Evolutionary conservation across 2,888 invertebrate species (phyloP).

Genomic region (Desoria tigrina): DNA sequence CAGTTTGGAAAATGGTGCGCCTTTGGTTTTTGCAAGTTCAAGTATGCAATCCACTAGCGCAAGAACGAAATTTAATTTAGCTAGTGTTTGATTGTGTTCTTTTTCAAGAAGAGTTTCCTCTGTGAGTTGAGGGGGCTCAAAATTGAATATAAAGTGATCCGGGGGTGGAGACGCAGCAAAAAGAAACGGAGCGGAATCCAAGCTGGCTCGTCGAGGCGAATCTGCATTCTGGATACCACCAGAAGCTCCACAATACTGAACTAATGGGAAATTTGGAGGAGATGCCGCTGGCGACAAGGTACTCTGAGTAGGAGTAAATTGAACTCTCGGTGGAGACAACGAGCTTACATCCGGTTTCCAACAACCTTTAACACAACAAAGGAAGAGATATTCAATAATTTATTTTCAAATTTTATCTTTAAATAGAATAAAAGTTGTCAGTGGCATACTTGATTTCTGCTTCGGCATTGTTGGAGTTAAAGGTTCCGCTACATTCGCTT

Average conservation of each 20-base stretch:
- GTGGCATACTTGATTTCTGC: conserved; percentile 40
- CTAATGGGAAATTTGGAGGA: conserved; percentile 51
- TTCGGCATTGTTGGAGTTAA: conserved; percentile 34
- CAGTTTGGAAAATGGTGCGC: conserved; percentile 65
- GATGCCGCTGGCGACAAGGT: conserved; percentile 52
- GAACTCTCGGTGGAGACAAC: conserved; percentile 83
- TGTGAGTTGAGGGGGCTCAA: conserved; percentile 53
- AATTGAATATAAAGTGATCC: conserved; percentile 53
- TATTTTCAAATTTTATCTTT: too few species aligned
- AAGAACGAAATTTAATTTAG: conserved; percentile 94
- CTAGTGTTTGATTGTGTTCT: conserved; percentile 94
- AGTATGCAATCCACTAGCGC: conserved; percentile 93
- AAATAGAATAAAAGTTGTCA: not conserved
- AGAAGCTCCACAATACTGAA: conserved; percentile 51
- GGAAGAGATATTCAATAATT: conserved; percentile 4
- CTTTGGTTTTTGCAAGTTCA: conserved; percentile 79
- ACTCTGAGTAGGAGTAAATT: conserved; percentile 57
- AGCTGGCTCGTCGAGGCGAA: conserved; percentile 47
- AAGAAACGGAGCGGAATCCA: conserved; percentile 49
- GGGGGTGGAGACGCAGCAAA: conserved; percentile 52
- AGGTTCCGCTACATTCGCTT: conserved; percentile 29
- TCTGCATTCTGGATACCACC: conserved; percentile 38
- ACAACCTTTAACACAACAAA: conserved; percentile 41
- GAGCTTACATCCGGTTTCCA: conserved; percentile 79
- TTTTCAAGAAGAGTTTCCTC: conserved; percentile 63